These are phyloP conservation scores for Spilarctia lutea DNA, from an alignment of 2,888 invertebrate species.

Conservation along the genomic window DNA sequence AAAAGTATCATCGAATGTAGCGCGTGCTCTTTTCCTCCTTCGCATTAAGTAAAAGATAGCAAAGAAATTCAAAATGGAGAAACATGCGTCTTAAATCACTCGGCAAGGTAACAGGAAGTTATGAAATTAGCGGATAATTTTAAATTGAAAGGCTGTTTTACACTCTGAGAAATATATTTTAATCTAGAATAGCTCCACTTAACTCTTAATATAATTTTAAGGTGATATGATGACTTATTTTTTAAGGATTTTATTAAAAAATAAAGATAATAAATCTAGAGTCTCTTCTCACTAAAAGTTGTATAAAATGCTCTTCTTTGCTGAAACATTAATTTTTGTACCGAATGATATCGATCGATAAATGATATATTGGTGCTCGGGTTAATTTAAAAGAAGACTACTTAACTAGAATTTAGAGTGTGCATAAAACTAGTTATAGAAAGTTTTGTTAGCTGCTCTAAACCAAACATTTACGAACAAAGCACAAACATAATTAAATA, in stretches of 20 bases:
- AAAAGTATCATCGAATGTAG: slow-evolving; percentile 20
- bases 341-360: no score
- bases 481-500: no score
- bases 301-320: no score
- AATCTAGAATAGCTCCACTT: background rate
- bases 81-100: slow-evolving; percentile 14
- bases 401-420: no score
- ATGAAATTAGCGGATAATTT: slow-evolving; percentile 43
- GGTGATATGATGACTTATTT: background rate
- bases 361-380: no score
- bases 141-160: slow-evolving; percentile 24
- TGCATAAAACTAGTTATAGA: no score
- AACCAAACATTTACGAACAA: no score
- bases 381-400: no score
- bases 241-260: background rate
- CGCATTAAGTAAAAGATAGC: slow-evolving; percentile 15
- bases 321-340: no score
- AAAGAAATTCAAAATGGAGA: background rate
- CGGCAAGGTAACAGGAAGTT: slow-evolving; percentile 49
- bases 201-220: background rate
- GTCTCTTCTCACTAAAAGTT: background rate
- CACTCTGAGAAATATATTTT: background rate
- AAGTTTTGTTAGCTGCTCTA: no score
- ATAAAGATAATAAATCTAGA: no score
- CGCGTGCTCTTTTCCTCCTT: slow-evolving; percentile 34